Evolutionary conservation across 1,140 invertebrate genomes (phyloP).

Genomic region (Platyscapa corneri): DNA sequence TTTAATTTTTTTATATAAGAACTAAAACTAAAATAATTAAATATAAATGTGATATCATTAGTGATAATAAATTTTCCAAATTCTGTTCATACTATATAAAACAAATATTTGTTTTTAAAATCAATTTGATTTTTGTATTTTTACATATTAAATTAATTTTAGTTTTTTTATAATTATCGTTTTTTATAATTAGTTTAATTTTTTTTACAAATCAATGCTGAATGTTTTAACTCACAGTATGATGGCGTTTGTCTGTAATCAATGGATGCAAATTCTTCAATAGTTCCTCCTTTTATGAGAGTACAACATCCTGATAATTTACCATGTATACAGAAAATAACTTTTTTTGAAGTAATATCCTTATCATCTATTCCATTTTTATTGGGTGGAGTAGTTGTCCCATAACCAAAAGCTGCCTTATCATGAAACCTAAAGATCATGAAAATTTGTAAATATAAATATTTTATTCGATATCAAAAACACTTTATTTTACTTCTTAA

Average conservation of each 20-base stretch:
- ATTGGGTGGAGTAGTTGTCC: conserved; percentile 69
- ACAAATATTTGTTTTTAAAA: too few species aligned
- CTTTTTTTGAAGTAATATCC: conserved; percentile 64
- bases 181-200: not conserved
- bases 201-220: not conserved
- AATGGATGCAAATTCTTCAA: conserved; percentile 57
- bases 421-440: conserved; percentile 66
- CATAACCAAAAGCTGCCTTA: conserved; percentile 70
- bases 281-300: conserved; percentile 62
- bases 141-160: too few species aligned
- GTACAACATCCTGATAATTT: conserved; percentile 75
- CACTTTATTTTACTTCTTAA: too few species aligned
- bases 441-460: too few species aligned
- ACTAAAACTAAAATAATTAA: too few species aligned
- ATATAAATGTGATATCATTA: too few species aligned
- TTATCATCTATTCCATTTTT: conserved; percentile 66
- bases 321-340: conserved; percentile 76
- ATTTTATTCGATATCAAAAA: not conserved
- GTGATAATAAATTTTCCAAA: too few species aligned
- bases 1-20: too few species aligned
- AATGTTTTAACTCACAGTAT: conserved; percentile 57
- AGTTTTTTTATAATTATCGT: too few species aligned
- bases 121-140: too few species aligned
- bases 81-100: too few species aligned
- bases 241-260: conserved; percentile 61